A percentile compares a stretch with the other conserved stretches of the same genome.
phyloP scores from a whole-genome alignment of 2,113 vertebrate species.

The Hystrix cristata region DNA sequence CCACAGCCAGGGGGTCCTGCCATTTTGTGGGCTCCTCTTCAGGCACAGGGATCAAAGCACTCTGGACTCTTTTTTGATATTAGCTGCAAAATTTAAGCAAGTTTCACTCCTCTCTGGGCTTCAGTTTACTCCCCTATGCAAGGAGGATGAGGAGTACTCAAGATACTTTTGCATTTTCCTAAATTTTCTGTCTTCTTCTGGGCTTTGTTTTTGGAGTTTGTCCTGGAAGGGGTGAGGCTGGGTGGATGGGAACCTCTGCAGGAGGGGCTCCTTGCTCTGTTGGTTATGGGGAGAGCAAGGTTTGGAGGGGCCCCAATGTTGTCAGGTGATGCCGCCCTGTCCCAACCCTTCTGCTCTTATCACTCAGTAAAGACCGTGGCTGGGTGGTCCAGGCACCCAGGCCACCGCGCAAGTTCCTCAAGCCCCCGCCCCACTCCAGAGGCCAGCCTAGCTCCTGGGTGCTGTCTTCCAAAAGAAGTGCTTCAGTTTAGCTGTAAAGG shows the following conservation, averaged over 20 bases:
- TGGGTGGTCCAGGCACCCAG: not conserved
- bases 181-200: not conserved
- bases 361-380: not conserved
- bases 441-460: not conserved
- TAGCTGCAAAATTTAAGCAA: not conserved
- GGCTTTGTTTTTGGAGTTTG: not conserved
- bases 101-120: not conserved
- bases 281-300: not conserved
- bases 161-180: not conserved
- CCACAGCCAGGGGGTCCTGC: not conserved
- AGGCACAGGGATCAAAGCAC: not conserved
- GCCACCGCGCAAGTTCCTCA: not conserved
- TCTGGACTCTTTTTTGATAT: not conserved
- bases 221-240: not conserved
- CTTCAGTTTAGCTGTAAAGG: not conserved
- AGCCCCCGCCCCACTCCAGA: not conserved
- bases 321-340: not conserved
- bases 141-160: not conserved
- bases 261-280: not conserved
- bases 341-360: not conserved
- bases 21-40: not conserved
- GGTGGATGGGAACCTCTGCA: not conserved
- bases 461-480: not conserved
- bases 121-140: not conserved
- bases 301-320: not conserved